Evolutionary conservation across 2,888 invertebrate species (phyloP), one percentile per base, ranked within the genome.

Genomic region (Caenorhabditis becei): DNA sequence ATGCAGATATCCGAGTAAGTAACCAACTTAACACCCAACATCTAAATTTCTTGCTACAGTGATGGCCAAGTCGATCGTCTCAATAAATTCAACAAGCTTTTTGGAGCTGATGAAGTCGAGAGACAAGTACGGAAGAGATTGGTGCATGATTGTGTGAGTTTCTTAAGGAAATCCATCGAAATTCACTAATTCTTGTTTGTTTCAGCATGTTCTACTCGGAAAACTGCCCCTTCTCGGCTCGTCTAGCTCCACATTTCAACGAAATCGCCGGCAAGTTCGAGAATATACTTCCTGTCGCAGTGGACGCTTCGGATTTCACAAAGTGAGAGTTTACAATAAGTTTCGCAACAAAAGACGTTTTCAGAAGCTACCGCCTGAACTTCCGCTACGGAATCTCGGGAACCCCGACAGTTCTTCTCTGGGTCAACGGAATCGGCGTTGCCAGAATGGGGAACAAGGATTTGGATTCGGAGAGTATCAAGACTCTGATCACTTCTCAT

Each of bases 301-400:
- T 97, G 20, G 96, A 98, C 93, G 96, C 96, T 1, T 93, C 95
- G 87, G 94, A 94, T 91, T 94, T 95, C 89, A 94, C 94, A 90
- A 94, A 92, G 93, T 93, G 47, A n/a, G 72, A n/a, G n/a, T n/a
- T 18, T 18, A 18, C 26, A n/a, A 2, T 24, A 14, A 35, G 26
- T 44, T 23, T 67, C 16, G 32, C 20, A 20, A 24, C 10, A 23
- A n/a, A 59, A 59, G n/a, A 41, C 35, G 51, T 28, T 67, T 71
- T 11, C 69, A 80, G 67, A 87, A 56, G 63, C 11, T 86, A 72
- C 41, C 91, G 92, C 10, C 83, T 96, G 62, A 96, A 96, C 92
- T 95, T 96, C 0, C 95, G 96, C 88, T 96, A 95, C 92, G 96
- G 96, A 11, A 95, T 96, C 77, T 94, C 96, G 10, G 96, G 96